Evolutionary conservation across 2,797 vertebrate species (phyloP).

Genomic region (Myripristis jacobus): DNA sequence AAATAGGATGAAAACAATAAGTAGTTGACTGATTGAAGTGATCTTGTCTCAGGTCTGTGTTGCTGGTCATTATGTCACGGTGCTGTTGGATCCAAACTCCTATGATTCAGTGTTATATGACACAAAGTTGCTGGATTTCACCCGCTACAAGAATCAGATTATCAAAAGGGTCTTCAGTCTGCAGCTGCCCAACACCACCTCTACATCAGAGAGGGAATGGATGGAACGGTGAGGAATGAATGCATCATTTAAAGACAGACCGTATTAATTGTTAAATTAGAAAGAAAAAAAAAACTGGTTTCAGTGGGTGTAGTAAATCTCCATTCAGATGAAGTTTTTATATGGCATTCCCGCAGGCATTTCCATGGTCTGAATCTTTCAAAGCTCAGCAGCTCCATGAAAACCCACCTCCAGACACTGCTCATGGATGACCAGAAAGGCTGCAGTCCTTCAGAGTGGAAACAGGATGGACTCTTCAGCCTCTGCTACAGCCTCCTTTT

Average conservation of each 20-base stretch:
- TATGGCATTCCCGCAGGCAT: constrained; percentile 76
- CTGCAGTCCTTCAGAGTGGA: constrained; percentile 76
- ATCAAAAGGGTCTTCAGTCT: constrained; percentile 86
- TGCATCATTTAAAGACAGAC: neutral
- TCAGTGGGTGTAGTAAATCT: constrained; percentile 5
- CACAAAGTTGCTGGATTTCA: constrained; percentile 79
- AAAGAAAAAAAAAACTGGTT: neutral
- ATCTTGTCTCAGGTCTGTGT: constrained; percentile 82
- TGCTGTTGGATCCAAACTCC: constrained; percentile 89
- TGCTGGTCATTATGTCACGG: constrained; percentile 86
- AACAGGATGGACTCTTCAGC: constrained; percentile 82
- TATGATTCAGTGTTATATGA: constrained; percentile 86
- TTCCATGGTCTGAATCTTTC: constrained; percentile 82
- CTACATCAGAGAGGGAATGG: constrained; percentile 78
- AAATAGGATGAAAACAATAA: too few relatives aligned
- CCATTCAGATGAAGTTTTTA: neutral
- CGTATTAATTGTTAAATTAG: neutral
- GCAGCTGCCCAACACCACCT: constrained; percentile 73
- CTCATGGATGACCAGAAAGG: constrained; percentile 68
- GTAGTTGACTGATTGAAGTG: neutral
- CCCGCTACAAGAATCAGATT: constrained; percentile 73
- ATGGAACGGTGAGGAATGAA: constrained; percentile 83
- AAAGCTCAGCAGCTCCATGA: constrained; percentile 80
- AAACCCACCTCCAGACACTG: constrained; percentile 78
- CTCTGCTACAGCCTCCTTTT: constrained; percentile 88